phyloP scores from a whole-genome alignment of 2,113 vertebrate genomes.

The Gnathonemus echidnorhynchus region DNA sequence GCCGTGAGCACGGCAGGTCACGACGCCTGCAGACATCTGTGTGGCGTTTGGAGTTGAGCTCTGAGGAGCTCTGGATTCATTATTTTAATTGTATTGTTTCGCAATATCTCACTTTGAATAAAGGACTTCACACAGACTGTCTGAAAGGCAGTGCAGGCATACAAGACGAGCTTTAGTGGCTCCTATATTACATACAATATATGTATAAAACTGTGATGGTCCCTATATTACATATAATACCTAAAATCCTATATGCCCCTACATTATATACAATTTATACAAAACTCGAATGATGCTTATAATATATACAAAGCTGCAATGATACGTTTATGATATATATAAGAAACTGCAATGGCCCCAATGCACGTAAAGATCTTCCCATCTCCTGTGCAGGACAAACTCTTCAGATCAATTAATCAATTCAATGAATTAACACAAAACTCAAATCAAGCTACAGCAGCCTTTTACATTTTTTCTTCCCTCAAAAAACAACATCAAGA shows the following conservation, averaged over 20 bases:
- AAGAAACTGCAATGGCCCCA: not conserved
- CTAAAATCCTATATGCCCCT: not conserved
- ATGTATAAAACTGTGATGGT: not conserved
- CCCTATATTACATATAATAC: not conserved
- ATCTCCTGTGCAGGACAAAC: not conserved
- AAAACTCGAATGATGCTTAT: not conserved
- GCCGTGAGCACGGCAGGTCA: not conserved
- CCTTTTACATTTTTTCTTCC: not conserved
- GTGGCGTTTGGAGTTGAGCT: not conserved
- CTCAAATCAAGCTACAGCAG: not conserved
- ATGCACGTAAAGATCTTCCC: not conserved
- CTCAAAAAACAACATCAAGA: not conserved
- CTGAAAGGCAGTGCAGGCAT: not conserved
- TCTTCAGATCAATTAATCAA: not conserved
- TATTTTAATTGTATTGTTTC: not conserved
- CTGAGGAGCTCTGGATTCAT: not conserved
- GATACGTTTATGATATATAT: not conserved
- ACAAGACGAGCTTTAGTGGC: not conserved
- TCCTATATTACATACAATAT: not conserved
- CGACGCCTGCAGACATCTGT: not conserved
- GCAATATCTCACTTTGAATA: not conserved
- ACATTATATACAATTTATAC: not conserved
- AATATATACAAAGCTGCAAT: not conserved
- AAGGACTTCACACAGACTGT: not conserved
- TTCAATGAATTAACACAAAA: not conserved